These are phyloP conservation scores for Tapera naevia DNA, from an alignment of 2,797 vertebrate genomes.

Conservation along the genomic window DNA sequence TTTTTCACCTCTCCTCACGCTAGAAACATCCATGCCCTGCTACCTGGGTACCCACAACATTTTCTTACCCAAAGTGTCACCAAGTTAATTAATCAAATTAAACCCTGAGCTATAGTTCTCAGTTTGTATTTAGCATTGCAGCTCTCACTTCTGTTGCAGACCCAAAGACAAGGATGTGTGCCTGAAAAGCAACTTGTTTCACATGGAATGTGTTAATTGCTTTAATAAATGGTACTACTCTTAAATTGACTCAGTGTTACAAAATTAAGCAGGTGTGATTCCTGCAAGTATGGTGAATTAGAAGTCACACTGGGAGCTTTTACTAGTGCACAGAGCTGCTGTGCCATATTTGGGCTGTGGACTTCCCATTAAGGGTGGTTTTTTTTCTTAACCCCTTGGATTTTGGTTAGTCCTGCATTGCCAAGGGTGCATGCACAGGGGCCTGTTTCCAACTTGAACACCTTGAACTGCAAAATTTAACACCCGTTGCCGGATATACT, in stretches of 20 bases:
- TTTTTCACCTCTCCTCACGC: conserved; percentile 1
- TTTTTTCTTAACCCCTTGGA: neutral
- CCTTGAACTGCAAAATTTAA: neutral
- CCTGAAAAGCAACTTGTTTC: neutral
- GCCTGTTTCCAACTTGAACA: neutral
- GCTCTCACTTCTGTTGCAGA: neutral
- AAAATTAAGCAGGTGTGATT: neutral
- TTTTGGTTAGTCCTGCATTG: neutral
- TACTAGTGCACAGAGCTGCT: neutral
- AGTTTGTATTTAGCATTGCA: neutral
- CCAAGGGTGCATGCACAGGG: rapidly evolving
- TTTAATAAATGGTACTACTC: neutral
- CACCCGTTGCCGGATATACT: rapidly evolving
- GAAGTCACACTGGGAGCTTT: neutral
- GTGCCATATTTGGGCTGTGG: rapidly evolving
- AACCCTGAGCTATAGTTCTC: neutral
- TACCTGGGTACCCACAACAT: neutral
- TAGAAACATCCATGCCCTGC: neutral
- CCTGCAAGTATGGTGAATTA: neutral
- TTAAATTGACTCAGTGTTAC: neutral
- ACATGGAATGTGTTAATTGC: neutral
- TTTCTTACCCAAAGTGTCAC: neutral
- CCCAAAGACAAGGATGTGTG: neutral
- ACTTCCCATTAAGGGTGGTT: neutral
- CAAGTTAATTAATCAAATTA: conserved; percentile 14